phyloP scores from a whole-genome alignment of 2,113 vertebrate species.

The Clarias gariepinus region DNA sequence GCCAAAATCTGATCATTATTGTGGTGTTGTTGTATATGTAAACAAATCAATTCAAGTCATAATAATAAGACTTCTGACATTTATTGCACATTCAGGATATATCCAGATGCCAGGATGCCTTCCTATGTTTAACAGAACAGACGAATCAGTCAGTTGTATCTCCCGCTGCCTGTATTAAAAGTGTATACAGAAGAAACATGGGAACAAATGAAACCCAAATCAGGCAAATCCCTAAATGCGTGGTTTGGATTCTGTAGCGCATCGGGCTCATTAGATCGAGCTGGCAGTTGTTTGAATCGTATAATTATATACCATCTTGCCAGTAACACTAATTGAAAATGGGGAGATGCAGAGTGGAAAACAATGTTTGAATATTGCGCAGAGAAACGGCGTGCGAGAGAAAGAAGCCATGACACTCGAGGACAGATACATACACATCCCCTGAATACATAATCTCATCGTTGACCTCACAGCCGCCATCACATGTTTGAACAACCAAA shows the following conservation, averaged over 20 bases:
- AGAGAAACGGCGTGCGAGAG: background rate
- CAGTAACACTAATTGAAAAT: conserved; percentile 18
- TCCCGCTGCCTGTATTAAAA: background rate
- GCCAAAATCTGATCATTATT: background rate
- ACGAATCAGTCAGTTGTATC: background rate
- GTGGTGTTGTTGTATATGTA: background rate
- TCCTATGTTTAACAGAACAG: background rate
- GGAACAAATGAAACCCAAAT: background rate
- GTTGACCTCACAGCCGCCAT: conserved; percentile 63
- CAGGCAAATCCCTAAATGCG: background rate
- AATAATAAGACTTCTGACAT: background rate
- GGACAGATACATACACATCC: conserved; percentile 26
- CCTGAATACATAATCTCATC: conserved; percentile 64
- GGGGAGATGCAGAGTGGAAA: background rate
- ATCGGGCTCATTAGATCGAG: conserved; percentile 5
- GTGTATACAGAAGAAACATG: background rate
- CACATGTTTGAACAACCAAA: conserved; percentile 68
- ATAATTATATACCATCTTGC: conserved; percentile 16
- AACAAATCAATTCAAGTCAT: background rate
- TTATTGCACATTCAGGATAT: background rate
- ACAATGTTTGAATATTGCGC: background rate
- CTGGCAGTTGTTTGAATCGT: conserved; percentile 5
- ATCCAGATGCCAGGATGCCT: background rate
- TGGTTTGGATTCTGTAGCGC: background rate
- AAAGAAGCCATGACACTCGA: background rate